These are phyloP conservation scores for Bombus breviceps DNA, from an alignment of 1,140 invertebrate genomes.

Conservation along the genomic window DNA sequence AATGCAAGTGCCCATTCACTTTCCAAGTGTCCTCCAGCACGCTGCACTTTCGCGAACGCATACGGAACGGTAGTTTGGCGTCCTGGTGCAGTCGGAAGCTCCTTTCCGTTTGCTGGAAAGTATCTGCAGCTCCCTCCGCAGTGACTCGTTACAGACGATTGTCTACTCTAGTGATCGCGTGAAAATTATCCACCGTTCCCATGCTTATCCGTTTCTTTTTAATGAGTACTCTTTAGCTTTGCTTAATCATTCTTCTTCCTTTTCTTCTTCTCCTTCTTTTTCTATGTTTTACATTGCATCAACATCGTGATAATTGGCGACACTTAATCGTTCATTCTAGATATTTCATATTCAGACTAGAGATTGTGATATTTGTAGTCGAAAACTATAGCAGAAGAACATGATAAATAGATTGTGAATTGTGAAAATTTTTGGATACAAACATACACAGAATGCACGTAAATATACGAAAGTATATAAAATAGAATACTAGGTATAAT, in stretches of 20 bases:
- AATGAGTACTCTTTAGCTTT: not conserved
- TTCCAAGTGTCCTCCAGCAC: constrained; percentile 32
- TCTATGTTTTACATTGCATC: no score
- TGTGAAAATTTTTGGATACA: no score
- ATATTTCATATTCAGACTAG: not conserved
- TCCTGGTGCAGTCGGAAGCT: constrained; percentile 10
- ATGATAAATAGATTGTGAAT: no score
- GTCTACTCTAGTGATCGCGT: not conserved
- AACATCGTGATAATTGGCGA: no score
- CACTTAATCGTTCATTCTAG: not conserved
- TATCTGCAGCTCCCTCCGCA: not conserved
- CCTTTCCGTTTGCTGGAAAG: constrained; percentile 16
- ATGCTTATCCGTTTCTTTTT: not conserved
- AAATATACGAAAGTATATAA: no score
- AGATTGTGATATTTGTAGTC: no score
- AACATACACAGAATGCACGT: no score
- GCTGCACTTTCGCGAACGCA: constrained; percentile 45
- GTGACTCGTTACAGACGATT: not conserved
- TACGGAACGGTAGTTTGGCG: constrained; percentile 37
- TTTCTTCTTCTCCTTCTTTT: no score
- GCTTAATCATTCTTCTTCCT: not conserved
- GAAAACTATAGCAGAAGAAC: no score
- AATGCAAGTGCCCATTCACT: constrained; percentile 62
- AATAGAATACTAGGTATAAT: no score
- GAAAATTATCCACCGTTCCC: not conserved